A percentile compares a stretch with the other conserved stretches of the same genome.
These are phyloP conservation scores for Oryzias sinensis DNA, from an alignment of 2,797 vertebrate species.

Conservation along the genomic window DNA sequence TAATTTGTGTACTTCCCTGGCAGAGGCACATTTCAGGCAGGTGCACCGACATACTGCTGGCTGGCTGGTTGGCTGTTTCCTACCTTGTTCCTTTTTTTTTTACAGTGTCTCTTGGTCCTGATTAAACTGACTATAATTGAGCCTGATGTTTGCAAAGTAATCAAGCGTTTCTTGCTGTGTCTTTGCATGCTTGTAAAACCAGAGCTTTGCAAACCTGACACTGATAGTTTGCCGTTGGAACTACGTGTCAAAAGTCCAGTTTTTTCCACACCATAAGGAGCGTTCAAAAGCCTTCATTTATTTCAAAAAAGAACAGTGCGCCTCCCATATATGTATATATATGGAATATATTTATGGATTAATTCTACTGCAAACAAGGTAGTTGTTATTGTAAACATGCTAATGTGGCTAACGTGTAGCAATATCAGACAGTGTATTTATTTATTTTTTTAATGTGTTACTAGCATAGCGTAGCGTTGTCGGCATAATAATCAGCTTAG, in stretches of 20 bases:
- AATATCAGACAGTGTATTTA: too few relatives aligned
- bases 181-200: background rate
- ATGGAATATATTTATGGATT: too few relatives aligned
- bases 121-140: conserved; percentile 77
- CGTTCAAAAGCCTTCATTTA: background rate
- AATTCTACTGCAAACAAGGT: too few relatives aligned
- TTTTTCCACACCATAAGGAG: too few relatives aligned
- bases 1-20: conserved; percentile 21
- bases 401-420: too few relatives aligned
- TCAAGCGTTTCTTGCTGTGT: conserved; percentile 30
- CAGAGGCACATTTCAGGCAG: conserved; percentile 34
- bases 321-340: too few relatives aligned
- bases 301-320: too few relatives aligned
- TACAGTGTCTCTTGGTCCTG: conserved; percentile 64
- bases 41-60: conserved; percentile 50
- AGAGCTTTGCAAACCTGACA: background rate
- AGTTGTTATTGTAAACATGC: too few relatives aligned
- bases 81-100: conserved; percentile 26
- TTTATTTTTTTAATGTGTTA: too few relatives aligned
- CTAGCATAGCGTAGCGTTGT: too few relatives aligned
- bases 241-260: conserved; percentile 3
- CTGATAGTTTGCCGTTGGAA: conserved; percentile 10
- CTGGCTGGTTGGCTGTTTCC: conserved; percentile 37
- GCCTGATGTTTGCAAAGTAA: conserved; percentile 68
- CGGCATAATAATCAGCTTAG: too few relatives aligned